Percentiles rank a stretch among this genome's conserved stretches.
Evolutionary conservation across 2,797 vertebrate species (phyloP).

Genomic region (Enteromius anoplus): DNA sequence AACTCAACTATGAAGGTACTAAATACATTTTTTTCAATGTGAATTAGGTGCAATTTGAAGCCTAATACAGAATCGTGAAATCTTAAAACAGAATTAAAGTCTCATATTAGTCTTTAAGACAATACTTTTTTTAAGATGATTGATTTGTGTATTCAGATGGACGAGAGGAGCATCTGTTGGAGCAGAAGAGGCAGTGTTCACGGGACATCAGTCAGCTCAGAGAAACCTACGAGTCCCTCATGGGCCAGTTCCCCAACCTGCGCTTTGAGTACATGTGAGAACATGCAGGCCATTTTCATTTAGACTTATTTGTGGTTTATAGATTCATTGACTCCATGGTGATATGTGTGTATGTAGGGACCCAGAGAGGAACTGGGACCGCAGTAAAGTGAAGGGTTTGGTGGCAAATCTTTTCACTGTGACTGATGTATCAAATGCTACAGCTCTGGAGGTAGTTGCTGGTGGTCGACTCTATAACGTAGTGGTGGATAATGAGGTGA

Average conservation of each 20-base stretch:
- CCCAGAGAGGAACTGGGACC: conserved; percentile 90
- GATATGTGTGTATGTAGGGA: conserved; percentile 71
- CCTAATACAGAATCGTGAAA: background rate
- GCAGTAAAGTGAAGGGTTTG: conserved; percentile 85
- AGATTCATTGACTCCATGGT: background rate
- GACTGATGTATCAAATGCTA: conserved; percentile 83
- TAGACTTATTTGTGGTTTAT: background rate
- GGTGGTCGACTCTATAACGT: conserved; percentile 93
- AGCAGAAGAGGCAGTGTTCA: conserved; percentile 78
- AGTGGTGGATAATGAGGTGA: conserved; percentile 92
- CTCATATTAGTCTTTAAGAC: background rate
- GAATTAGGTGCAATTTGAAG: background rate
- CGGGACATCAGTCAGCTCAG: conserved; percentile 78
- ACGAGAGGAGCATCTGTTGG: conserved; percentile 82
- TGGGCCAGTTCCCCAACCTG: conserved; percentile 87
- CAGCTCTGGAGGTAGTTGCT: conserved; percentile 89
- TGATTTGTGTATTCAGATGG: conserved; percentile 75
- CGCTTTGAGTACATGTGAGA: conserved; percentile 91
- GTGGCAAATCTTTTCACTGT: conserved; percentile 87
- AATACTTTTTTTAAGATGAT: background rate
- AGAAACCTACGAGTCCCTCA: conserved; percentile 82
- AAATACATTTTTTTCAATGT: background rate
- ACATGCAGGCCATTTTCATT: background rate
- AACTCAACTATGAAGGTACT: conserved; percentile 89
- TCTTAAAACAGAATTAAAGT: background rate